Evolutionary conservation across 2,797 vertebrate species (phyloP), one percentile per base, ranked within the genome.

Genomic region (Eleutherodactylus coqui): DNA sequence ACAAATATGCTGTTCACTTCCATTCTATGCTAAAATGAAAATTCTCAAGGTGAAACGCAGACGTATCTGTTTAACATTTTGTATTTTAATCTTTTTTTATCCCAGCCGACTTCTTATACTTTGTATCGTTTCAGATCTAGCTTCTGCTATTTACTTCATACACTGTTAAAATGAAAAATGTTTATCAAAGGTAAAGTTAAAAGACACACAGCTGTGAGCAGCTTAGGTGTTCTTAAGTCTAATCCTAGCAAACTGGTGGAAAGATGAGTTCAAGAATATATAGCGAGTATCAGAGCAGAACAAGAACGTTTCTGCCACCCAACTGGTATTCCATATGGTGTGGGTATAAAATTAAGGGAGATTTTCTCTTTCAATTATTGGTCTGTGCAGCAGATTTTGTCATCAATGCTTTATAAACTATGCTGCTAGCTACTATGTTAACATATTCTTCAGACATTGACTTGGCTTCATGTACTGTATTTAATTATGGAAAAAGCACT

Each of bases 151-250:
- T 76, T 77, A 38, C 73, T 62, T 84, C 19, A 47, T 84, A 76
- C 58, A 76, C 72, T 84, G 43, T 77, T 38, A 84, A 67, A 84
- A 64, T 49, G 43, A 84, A 53, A 76, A 62, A 51, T 64, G 55
- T 84, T 84, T 76, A 67, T 77, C 73, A 84, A 84, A 84, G 27
- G 41, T 45, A 77, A 84, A 76, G 53, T 76, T 64, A 60, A 84
- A 84, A 84, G 55, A 75, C 55, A 76, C 7, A 49, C 82, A 77
- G 55, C 72, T 84, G 72, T 84, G 72, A 76, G 41, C 38, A 64
- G 73, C 82, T 75, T 69, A 84, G 73, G 47, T 85, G 75, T 85
- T 78, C 75, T 85, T 85, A 70, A 83, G 58, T 75, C 53, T 79
- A 67, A 79, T 79, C 75, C 83, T 85, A 24, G 75, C 47, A 79